A percentile compares a stretch with the other conserved stretches of the same genome.
Conservation (phyloP, 2,797 vertebrate genomes). For the Muscicapa comitata region DNA sequence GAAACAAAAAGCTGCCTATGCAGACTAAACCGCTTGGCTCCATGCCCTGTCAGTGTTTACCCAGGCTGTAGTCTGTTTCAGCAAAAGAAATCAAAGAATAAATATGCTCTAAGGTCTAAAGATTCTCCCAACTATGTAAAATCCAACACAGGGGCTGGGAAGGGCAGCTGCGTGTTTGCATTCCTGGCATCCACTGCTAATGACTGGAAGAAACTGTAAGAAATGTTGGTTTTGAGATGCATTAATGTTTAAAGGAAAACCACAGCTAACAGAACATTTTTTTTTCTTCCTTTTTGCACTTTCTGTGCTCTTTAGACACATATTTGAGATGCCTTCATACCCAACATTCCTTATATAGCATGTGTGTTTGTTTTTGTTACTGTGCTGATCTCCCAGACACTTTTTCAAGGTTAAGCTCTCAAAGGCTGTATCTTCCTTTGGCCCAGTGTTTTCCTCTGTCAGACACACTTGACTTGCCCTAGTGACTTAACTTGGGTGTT, state of each 20-base stretch:
- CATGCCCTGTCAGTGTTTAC: constrained; percentile 39
- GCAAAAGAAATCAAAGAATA: constrained; percentile 53
- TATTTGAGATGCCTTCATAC: neutral
- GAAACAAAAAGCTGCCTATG: constrained; percentile 55
- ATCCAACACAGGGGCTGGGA: constrained; percentile 3
- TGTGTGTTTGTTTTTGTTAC: neutral
- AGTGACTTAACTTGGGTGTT: neutral
- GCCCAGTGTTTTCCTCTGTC: neutral
- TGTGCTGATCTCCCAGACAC: neutral
- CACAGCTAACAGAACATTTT: neutral
- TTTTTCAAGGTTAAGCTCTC: neutral
- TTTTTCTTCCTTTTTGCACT: neutral
- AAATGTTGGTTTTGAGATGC: neutral
- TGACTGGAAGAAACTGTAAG: neutral
- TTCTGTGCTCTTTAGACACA: neutral
- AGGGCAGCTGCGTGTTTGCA: constrained; percentile 51
- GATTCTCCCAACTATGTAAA: constrained; percentile 46
- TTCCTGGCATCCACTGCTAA: constrained; percentile 22
- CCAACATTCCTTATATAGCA: neutral
- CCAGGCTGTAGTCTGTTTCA: constrained; percentile 49
- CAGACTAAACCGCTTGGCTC: constrained; percentile 54
- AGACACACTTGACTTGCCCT: neutral
- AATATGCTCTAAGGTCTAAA: constrained; percentile 64
- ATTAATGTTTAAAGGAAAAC: constrained; percentile 31
- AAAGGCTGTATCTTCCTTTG: neutral